A percentile compares a stretch with the other conserved stretches of the same genome.
These are phyloP conservation scores for Oncorhynchus nerka DNA, from an alignment of 2,113 vertebrate genomes.

Conservation along the genomic window DNA sequence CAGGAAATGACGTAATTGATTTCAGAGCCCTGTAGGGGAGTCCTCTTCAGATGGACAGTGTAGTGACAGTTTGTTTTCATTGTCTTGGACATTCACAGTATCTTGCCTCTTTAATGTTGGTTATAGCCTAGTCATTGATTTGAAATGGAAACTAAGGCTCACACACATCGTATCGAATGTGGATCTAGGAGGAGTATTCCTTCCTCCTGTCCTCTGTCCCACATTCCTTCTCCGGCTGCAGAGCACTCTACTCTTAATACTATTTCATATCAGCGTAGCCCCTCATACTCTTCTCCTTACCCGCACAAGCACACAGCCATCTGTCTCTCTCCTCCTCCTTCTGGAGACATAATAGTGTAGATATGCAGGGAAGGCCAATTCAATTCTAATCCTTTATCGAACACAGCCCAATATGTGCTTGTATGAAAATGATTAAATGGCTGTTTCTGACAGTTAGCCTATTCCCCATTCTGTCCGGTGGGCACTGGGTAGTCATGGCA, in stretches of 20 bases:
- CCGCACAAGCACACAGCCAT: conserved; percentile 34
- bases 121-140: too few species aligned
- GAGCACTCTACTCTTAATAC: conserved; percentile 25
- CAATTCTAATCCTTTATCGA: not conserved
- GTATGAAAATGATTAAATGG: too few species aligned
- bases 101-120: not conserved
- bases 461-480: too few species aligned
- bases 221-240: not conserved
- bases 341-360: not conserved
- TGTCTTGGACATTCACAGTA: not conserved
- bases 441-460: too few species aligned
- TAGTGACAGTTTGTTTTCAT: not conserved
- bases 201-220: not conserved
- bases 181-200: too few species aligned
- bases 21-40: not conserved
- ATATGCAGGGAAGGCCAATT: not conserved
- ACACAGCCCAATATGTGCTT: not conserved
- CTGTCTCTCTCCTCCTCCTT: conserved; percentile 26
- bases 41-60: not conserved
- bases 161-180: too few species aligned
- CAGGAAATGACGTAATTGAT: too few species aligned
- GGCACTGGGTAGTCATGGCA: too few species aligned
- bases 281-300: not conserved
- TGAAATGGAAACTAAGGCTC: too few species aligned
- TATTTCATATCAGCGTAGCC: conserved; percentile 45